Evolutionary conservation across 2,888 invertebrate species (phyloP), one percentile per base, ranked within the genome.

Genomic region (Diabrotica balteata): DNA sequence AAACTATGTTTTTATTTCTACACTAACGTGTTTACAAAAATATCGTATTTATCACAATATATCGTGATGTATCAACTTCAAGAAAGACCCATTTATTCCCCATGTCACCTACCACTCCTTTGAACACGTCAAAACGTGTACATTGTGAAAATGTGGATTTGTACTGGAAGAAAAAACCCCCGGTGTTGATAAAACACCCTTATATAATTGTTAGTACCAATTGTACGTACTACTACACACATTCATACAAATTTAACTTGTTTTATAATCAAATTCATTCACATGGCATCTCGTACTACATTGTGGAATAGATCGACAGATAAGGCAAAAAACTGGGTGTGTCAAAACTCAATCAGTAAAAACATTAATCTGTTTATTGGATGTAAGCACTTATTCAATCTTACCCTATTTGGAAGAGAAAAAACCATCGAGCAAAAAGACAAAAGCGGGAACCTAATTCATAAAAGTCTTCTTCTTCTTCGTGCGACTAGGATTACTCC

Each of bases 81-180:
- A 32, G 32, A 32, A 32, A 32, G 32, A 32, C 32, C 4, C 5
- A 4, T 32, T 32, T 5, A 32, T 32, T 32, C 32, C 32, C 32
- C 32, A 32, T 32, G 32, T 5, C 32, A 47, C 44, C 50, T 32
- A 59, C 59, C 52, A 10, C 32, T 45, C 43, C 44, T 67, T 68
- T 9, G 65, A 54, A 54, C 54, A 54, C 54, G 43, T 54, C n/a
- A 43, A 11, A 9, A 54, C 43, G 42, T 54, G 54, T 54, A 67
- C 59, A 59, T 50, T 57, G 57, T 63, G 57, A 50, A 57, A 57
- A 44, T 59, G 42, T 59, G 64, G 64, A 64, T 64, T 64, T 64
- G 64, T 64, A 64, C 64, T 64, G 64, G 64, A 64, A 64, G 64
- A 64, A 59, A 45, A 55, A 64, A 57, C 50, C 50, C 51, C 11